Evolutionary conservation across 2,888 invertebrate genomes (phyloP).

Genomic region (Diadegma fenestrale): DNA sequence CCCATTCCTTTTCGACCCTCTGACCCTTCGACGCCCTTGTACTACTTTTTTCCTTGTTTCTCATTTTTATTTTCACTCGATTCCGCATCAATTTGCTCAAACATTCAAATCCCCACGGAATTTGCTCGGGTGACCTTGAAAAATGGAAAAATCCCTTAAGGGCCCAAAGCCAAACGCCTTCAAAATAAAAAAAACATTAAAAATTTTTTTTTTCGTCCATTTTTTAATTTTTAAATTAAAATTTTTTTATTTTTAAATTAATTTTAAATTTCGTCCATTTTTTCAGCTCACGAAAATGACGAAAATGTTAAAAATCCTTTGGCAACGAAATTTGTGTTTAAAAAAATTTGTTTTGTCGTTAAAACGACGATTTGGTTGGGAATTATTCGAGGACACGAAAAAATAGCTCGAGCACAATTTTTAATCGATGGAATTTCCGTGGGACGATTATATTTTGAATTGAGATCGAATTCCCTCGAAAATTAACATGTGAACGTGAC

Average conservation of each 20-base stretch:
- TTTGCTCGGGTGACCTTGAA: not conserved
- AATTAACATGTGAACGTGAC: constrained; percentile 5
- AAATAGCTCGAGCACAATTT: not conserved
- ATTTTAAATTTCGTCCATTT: too few species aligned
- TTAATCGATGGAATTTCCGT: not conserved
- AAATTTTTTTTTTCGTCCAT: too few species aligned
- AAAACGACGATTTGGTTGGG: not conserved
- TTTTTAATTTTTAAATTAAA: too few species aligned
- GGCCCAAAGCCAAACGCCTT: too few species aligned
- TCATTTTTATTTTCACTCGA: not conserved
- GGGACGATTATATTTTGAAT: not conserved
- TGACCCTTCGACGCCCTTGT: not conserved
- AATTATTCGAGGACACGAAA: not conserved
- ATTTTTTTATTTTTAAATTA: too few species aligned
- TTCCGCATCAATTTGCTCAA: not conserved
- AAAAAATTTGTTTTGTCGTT: not conserved
- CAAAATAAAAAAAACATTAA: too few species aligned
- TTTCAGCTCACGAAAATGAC: too few species aligned
- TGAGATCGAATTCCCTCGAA: not conserved
- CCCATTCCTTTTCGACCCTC: not conserved
- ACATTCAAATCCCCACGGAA: not conserved
- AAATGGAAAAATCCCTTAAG: not conserved
- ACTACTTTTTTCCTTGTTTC: not conserved
- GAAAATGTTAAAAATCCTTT: too few species aligned
- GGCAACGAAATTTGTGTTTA: too few species aligned